These are phyloP conservation scores for Ormyrus rosae DNA, from an alignment of 2,888 invertebrate genomes.

Conservation along the genomic window DNA sequence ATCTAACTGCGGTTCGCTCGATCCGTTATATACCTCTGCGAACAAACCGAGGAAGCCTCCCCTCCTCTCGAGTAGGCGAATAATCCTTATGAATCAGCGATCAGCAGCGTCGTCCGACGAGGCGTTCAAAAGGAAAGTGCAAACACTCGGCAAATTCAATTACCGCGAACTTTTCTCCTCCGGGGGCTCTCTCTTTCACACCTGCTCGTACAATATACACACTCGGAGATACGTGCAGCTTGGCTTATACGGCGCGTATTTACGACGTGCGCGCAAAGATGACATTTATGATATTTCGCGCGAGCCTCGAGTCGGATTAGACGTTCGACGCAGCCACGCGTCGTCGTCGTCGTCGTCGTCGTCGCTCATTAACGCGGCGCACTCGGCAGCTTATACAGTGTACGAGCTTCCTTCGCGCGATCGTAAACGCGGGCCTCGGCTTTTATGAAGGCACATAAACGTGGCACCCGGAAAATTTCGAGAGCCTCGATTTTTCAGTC, in stretches of 20 bases:
- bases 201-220: not conserved
- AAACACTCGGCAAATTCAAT: not conserved
- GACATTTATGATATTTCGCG: constrained; percentile 15
- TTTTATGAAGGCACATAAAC: not conserved
- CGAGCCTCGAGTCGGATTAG: constrained; percentile 1
- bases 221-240: not conserved
- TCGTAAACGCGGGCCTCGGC: too few species aligned
- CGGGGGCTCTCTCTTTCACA: not conserved
- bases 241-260: constrained; percentile 1
- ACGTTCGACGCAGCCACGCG: not conserved
- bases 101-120: too few species aligned
- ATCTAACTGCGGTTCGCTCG: too few species aligned
- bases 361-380: not conserved
- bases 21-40: too few species aligned
- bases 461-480: not conserved
- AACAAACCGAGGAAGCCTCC: too few species aligned
- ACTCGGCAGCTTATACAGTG: not conserved
- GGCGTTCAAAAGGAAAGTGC: not conserved
- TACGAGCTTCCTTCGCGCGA: too few species aligned
- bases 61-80: too few species aligned
- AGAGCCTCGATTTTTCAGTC: not conserved
- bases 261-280: constrained; percentile 2
- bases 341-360: not conserved
- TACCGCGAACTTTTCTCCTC: too few species aligned
- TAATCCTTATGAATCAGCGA: too few species aligned